These are phyloP conservation scores for Bembecia ichneumoniformis DNA, from an alignment of 2,888 invertebrate genomes.

Conservation along the genomic window DNA sequence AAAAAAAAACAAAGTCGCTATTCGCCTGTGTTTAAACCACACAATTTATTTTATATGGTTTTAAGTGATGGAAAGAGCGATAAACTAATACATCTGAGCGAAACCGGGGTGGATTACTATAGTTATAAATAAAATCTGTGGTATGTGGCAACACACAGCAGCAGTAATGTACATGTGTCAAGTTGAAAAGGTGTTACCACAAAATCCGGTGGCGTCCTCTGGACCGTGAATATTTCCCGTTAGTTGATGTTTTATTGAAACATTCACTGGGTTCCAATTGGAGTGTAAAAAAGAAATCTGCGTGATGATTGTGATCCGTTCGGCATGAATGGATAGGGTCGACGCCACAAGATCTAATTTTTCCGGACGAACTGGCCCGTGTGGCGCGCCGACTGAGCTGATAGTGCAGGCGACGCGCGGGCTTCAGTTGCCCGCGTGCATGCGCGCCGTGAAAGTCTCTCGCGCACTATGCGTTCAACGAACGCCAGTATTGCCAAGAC, in stretches of 20 bases:
- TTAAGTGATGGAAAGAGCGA: too few species aligned
- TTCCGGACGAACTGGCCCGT: constrained; percentile 48
- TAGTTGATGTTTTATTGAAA: constrained; percentile 3
- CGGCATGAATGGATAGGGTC: constrained; percentile 66
- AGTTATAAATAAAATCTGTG: too few species aligned
- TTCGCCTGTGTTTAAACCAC: too few species aligned
- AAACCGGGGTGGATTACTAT: too few species aligned
- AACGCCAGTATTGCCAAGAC: constrained; percentile 11
- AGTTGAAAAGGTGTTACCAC: too few species aligned
- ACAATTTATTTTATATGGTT: too few species aligned
- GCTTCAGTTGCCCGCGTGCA: constrained; percentile 63
- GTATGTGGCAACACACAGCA: too few species aligned
- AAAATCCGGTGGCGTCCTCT: too few species aligned
- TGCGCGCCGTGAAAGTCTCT: constrained; percentile 66
- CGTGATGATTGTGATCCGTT: constrained; percentile 49
- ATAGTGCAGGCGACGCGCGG: constrained; percentile 36
- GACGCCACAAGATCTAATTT: constrained; percentile 59
- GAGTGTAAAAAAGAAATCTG: constrained; percentile 62
- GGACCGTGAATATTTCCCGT: too few species aligned
- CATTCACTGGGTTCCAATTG: constrained; percentile 30
- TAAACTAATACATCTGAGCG: too few species aligned
- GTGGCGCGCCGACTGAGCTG: constrained; percentile 39
- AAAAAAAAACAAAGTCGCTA: too few species aligned
- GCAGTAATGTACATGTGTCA: too few species aligned
- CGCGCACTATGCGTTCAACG: constrained; percentile 53